Percentiles rank a stretch among this genome's conserved stretches.
These are phyloP conservation scores for Leptopilina clavipes DNA, from an alignment of 1,140 invertebrate species.

Conservation along the genomic window DNA sequence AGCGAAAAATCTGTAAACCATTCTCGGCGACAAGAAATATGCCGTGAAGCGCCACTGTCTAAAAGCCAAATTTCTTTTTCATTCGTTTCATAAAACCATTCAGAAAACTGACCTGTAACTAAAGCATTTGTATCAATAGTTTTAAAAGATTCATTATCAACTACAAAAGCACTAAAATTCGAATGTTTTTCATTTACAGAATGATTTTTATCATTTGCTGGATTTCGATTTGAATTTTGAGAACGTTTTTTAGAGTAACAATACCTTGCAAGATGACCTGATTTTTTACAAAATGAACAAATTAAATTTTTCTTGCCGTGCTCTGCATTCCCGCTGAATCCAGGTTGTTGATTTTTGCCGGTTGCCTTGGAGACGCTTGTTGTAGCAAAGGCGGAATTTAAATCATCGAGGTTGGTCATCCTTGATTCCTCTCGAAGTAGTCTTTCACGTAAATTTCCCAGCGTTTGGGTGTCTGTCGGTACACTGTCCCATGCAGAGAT, in stretches of 20 bases:
- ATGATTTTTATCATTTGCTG: no score
- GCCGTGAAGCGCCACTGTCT: constrained; percentile 52
- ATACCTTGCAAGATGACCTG: no score
- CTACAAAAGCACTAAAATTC: constrained; percentile 27
- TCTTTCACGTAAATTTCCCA: constrained; percentile 35
- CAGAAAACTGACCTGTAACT: neutral
- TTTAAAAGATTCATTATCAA: neutral
- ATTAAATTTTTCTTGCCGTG: neutral
- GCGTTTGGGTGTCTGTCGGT: neutral
- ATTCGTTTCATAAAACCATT: constrained; percentile 34
- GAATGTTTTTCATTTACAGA: no score
- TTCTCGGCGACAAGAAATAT: constrained; percentile 51
- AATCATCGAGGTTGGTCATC: neutral
- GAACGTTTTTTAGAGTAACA: no score
- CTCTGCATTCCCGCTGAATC: constrained; percentile 1
- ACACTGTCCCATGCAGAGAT: constrained; percentile 45
- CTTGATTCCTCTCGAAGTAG: constrained; percentile 12
- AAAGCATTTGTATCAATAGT: neutral
- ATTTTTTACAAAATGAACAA: neutral
- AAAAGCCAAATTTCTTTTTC: constrained; percentile 46
- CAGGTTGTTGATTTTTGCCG: neutral
- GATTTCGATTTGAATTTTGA: no score
- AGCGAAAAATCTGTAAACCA: constrained; percentile 50
- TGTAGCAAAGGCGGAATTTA: neutral
- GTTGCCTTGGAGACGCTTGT: neutral